Percentiles rank a stretch among this genome's conserved stretches.
Conservation (phyloP, 2,888 invertebrate genomes). For the Elgonia sp. region DNA sequence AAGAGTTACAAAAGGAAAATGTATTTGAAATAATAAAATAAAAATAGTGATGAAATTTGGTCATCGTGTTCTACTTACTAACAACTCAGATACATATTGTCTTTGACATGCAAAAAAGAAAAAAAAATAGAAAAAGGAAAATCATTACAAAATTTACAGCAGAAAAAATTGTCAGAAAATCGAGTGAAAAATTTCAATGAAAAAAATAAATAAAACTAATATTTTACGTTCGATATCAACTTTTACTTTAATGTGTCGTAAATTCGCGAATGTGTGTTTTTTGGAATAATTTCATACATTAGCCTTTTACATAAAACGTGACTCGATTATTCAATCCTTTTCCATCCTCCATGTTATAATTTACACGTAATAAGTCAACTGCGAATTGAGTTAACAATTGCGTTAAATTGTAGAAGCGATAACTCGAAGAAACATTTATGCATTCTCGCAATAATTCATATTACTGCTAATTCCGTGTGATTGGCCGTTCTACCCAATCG, state of each 20-base stretch:
- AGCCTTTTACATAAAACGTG: conserved; percentile 9
- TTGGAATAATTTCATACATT: not conserved
- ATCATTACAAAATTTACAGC: no score
- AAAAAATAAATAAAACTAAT: no score
- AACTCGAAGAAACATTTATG: not conserved
- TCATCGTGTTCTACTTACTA: no score
- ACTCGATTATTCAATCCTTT: not conserved
- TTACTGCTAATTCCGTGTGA: conserved; percentile 4
- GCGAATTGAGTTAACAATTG: conserved; percentile 8
- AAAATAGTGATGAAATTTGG: no score
- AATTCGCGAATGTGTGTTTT: not conserved
- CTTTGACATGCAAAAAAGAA: no score
- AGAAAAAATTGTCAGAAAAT: no score
- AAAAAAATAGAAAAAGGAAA: no score
- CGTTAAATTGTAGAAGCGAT: conserved; percentile 21
- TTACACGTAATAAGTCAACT: conserved; percentile 20
- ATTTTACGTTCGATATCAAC: not conserved
- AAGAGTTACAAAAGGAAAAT: no score
- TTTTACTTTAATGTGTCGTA: not conserved
- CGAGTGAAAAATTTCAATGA: no score
- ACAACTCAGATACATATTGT: no score
- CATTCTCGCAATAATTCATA: conserved; percentile 24
- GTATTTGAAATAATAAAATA: no score
- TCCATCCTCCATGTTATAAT: conserved; percentile 1
- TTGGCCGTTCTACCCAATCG: conserved; percentile 16